phyloP scores from a whole-genome alignment of 2,113 vertebrate genomes.

The Trematomus loennbergii region DNA sequence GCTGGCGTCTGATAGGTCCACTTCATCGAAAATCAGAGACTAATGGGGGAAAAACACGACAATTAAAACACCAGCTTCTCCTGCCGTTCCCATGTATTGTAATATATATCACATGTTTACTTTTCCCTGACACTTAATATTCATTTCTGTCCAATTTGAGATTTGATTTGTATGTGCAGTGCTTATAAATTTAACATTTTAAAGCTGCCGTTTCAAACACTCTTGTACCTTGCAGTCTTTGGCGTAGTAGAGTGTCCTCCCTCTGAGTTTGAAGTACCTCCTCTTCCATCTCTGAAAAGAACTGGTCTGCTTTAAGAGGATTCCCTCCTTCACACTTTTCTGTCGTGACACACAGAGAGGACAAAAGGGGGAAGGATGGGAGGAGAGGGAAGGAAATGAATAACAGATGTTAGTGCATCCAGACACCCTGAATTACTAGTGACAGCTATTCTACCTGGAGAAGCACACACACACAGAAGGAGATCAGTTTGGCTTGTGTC shows the following conservation, averaged over 20 bases:
- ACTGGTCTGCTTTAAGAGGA: constrained; percentile 93
- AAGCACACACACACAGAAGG: constrained; percentile 15
- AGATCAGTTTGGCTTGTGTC: constrained; percentile 17
- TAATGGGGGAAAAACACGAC: constrained; percentile 50
- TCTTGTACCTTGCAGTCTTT: constrained; percentile 92
- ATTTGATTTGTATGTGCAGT: background rate
- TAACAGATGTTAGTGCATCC: constrained; percentile 6
- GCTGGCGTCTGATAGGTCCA: constrained; percentile 93
- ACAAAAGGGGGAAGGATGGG: background rate
- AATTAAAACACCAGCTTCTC: background rate
- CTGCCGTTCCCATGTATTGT: no score
- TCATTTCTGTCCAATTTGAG: background rate
- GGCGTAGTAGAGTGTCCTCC: constrained; percentile 93
- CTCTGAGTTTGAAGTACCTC: constrained; percentile 94
- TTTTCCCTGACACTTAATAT: background rate
- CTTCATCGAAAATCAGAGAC: constrained; percentile 96
- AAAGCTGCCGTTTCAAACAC: background rate
- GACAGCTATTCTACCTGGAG: constrained; percentile 24
- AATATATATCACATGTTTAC: background rate
- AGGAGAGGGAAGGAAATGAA: background rate
- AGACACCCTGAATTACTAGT: background rate
- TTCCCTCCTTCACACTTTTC: constrained; percentile 96
- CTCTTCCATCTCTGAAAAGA: constrained; percentile 97
- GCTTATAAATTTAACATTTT: background rate
- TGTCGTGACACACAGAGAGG: constrained; percentile 58